A percentile compares a stretch with the other conserved stretches of the same genome.
Conservation (phyloP, 2,888 invertebrate species). For the Koerneria pararmatus region DNA sequence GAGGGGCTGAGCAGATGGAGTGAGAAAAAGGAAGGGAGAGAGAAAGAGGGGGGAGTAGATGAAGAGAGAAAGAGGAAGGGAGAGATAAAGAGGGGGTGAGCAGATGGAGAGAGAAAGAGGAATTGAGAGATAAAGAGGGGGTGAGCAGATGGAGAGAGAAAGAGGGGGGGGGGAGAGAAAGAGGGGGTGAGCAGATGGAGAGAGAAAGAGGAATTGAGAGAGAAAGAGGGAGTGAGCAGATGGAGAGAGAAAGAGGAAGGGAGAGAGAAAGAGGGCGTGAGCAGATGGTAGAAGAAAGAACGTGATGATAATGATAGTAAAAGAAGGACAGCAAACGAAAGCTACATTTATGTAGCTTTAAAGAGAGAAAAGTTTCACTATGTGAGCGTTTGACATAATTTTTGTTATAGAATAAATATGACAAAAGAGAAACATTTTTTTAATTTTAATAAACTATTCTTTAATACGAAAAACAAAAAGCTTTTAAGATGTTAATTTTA, state of each 20-base stretch:
- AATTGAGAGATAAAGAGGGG: not conserved
- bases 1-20: conserved; percentile 15
- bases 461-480: too few relatives aligned
- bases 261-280: too few relatives aligned
- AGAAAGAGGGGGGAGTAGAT: conserved; percentile 12
- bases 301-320: not conserved
- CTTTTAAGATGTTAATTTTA: too few relatives aligned
- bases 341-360: not conserved
- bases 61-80: conserved; percentile 5
- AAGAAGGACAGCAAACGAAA: not conserved
- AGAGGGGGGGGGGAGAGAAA: conserved; percentile 1
- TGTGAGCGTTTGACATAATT: not conserved
- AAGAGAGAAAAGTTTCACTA: not conserved
- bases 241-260: conserved; percentile 2
- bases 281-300: too few relatives aligned
- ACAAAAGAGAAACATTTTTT: too few relatives aligned
- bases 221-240: not conserved
- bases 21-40: conserved; percentile 23
- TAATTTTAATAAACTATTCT: too few relatives aligned
- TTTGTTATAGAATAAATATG: too few relatives aligned
- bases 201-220: not conserved
- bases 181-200: too few relatives aligned
- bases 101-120: not conserved
- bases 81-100: not conserved
- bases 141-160: not conserved